These are phyloP conservation scores for Pogona vitticeps DNA, from an alignment of 2,113 vertebrate genomes.

Conservation along the genomic window DNA sequence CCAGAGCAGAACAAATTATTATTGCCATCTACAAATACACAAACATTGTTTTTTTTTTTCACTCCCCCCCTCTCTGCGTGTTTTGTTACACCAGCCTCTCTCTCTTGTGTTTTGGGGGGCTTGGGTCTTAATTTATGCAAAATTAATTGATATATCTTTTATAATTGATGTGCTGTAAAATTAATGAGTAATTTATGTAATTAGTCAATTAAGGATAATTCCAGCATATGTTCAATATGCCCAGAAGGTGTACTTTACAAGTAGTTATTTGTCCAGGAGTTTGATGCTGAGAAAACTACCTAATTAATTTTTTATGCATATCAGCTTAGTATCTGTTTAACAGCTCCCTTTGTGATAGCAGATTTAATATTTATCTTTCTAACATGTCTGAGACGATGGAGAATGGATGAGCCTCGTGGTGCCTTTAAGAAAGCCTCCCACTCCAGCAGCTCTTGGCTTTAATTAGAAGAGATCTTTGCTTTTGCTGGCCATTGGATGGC, in stretches of 20 bases:
- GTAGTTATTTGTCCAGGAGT: constrained; percentile 99
- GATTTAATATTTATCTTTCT: constrained; percentile 99
- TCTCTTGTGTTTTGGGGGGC: constrained; percentile 84
- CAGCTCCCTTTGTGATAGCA: constrained; percentile 99
- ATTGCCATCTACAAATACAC: constrained; percentile 97
- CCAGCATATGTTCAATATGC: constrained; percentile 99
- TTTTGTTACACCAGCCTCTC: constrained; percentile 87
- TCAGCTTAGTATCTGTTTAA: constrained; percentile 99
- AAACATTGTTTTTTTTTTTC: constrained; percentile 86
- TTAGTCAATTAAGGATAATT: constrained; percentile 99
- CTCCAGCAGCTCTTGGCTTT: constrained; percentile 67
- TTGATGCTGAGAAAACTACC: constrained; percentile 94
- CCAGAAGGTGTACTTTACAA: constrained; percentile 99
- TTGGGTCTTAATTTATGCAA: constrained; percentile 99
- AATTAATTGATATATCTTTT: constrained; percentile 99
- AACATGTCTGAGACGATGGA: constrained; percentile 89
- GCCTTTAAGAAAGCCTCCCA: constrained; percentile 80
- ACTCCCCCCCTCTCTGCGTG: constrained; percentile 73
- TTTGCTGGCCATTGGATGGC: constrained; percentile 37
- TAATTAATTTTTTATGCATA: constrained; percentile 99
- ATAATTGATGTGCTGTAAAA: constrained; percentile 99
- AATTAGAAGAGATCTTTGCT: constrained; percentile 74
- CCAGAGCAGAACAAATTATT: constrained; percentile 99
- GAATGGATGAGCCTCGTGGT: constrained; percentile 86
- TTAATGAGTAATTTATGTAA: constrained; percentile 99